Percentiles rank a stretch among this genome's conserved stretches.
These are phyloP conservation scores for Tapirus indicus DNA, from an alignment of 2,797 vertebrate species.

Conservation along the genomic window DNA sequence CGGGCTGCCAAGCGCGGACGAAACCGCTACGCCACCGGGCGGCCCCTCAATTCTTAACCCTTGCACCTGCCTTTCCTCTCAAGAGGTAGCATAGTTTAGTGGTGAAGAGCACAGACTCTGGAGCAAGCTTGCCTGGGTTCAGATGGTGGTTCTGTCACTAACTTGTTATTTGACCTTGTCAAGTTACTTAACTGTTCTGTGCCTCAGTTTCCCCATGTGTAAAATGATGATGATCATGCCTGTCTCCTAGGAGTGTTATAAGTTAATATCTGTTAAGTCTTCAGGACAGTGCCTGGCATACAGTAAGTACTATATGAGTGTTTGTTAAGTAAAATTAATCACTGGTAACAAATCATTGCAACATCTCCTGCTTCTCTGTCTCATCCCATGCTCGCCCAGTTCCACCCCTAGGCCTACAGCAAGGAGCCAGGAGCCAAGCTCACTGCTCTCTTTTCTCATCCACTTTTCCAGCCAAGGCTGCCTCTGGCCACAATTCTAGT, in stretches of 20 bases:
- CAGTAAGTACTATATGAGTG: background rate
- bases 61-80: background rate
- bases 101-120: background rate
- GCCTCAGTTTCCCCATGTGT: background rate
- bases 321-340: conserved; percentile 14
- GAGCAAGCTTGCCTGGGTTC: background rate
- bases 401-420: background rate
- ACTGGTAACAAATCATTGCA: background rate
- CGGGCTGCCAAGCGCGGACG: too few relatives aligned
- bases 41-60: background rate
- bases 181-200: background rate
- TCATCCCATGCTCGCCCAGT: background rate
- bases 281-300: background rate
- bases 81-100: background rate
- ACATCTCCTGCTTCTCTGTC: background rate
- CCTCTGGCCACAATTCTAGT: background rate
- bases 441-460: background rate
- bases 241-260: background rate
- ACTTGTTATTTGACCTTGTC: background rate
- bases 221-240: background rate
- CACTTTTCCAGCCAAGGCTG: background rate
- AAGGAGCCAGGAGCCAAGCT: background rate
- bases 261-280: background rate
- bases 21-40: too few relatives aligned
- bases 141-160: background rate